Evolutionary conservation across 2,888 invertebrate species (phyloP), one percentile per base, ranked within the genome.

Genomic region (Mythimna impura): DNA sequence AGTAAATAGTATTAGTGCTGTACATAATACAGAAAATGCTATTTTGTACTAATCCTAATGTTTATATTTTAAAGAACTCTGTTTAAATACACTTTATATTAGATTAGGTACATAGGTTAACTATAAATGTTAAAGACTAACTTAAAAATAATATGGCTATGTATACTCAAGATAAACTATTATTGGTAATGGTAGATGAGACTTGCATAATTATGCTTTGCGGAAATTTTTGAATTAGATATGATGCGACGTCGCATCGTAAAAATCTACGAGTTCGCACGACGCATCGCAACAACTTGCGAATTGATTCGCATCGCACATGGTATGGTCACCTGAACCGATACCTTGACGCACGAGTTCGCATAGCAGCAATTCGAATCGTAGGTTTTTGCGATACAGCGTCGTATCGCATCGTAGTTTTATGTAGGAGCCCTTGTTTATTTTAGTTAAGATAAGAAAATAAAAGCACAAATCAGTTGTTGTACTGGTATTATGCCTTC

Each of bases 131-230:
- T 78, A 68, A 43, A 68, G 9, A 65, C 77, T 73, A 86, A 82
- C 81, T 86, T 86, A 87, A 6, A 20, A 74, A 82, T 89, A 91
- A 84, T 90, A 91, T 90, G 91, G 90, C 91, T 90, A 89, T 73
- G 47, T 67, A 73, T 78, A 74, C 71, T 76, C 12, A 62, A 66
- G 71, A 74, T 54, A 66, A 66, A 70, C 63, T 73, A 66, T 10
- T 14, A 66, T 66, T 66, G 47, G 12, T 52, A 58, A n/a, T 66
- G 55, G 9, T 52, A 58, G 3, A 62, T 62, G 10, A 57, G 36
- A 54, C 61, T n/a, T 14, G 25, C 6, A n/a, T n/a, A n/a, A n/a
- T 30, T 17, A 40, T 22, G n/a, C 12, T 34, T 30, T 52, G 22
- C 3, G 1, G 20, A 47, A 36, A 8, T 30, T 20, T 34, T 20